Evolutionary conservation across 2,888 invertebrate genomes (phyloP).

Genomic region (Tuta absoluta): DNA sequence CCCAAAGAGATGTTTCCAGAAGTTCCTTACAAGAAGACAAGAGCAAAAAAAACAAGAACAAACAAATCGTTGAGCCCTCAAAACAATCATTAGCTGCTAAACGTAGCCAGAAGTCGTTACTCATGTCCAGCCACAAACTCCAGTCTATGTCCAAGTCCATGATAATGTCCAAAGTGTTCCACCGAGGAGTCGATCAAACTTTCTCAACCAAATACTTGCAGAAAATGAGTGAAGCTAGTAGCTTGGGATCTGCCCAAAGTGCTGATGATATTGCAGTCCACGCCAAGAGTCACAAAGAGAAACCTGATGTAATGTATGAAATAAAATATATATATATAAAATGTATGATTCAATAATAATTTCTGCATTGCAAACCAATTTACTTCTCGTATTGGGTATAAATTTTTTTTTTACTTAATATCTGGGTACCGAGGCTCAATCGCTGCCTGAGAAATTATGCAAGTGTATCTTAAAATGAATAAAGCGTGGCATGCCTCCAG

Average conservation of each 20-base stretch:
- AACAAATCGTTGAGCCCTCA: neutral
- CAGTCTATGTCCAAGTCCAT: neutral
- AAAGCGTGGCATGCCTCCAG: too few relatives aligned
- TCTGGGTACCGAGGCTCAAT: too few relatives aligned
- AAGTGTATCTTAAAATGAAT: too few relatives aligned
- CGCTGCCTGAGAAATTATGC: too few relatives aligned
- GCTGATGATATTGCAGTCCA: neutral
- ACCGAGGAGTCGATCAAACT: neutral
- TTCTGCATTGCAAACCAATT: too few relatives aligned
- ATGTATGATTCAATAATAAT: too few relatives aligned
- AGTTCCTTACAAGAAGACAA: neutral
- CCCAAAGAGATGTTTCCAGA: neutral
- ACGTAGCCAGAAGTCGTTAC: neutral
- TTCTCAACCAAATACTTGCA: neutral
- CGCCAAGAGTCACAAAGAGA: conserved; percentile 2
- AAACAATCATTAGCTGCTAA: neutral
- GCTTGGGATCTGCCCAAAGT: neutral
- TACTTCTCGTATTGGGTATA: too few relatives aligned
- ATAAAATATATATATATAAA: too few relatives aligned
- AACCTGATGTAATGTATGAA: neutral
- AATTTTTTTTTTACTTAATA: too few relatives aligned
- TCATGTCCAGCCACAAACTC: neutral
- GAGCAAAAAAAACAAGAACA: neutral
- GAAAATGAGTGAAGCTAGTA: neutral
- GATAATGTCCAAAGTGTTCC: neutral